phyloP scores from a whole-genome alignment of 2,888 invertebrate species.

The Prosapia bicincta region DNA sequence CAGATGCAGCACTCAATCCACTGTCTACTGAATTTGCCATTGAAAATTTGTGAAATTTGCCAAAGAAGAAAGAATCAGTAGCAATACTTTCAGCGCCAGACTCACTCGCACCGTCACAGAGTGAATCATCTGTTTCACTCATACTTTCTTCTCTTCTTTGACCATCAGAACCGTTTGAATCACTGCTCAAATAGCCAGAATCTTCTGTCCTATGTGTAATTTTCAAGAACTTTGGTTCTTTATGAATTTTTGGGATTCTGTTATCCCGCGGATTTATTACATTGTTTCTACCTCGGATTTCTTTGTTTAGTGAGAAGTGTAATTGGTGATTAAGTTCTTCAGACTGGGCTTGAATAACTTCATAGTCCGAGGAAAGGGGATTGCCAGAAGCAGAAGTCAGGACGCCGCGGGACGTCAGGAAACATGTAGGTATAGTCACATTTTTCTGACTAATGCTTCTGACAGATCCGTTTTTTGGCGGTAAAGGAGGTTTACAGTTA shows the following conservation, averaged over 20 bases:
- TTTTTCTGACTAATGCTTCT: conserved; percentile 57
- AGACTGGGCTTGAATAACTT: conserved; percentile 39
- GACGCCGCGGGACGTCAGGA: conserved; percentile 35
- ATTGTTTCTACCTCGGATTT: not conserved
- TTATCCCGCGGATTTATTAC: conserved; percentile 9
- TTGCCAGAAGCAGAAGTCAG: conserved; percentile 54
- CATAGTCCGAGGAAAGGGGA: conserved; percentile 52
- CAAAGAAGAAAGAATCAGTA: conserved; percentile 83
- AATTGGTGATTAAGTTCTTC: conserved; percentile 22
- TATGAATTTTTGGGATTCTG: conserved; percentile 9
- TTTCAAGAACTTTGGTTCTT: conserved; percentile 19
- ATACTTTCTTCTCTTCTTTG: conserved; percentile 53
- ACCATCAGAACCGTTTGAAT: conserved; percentile 54
- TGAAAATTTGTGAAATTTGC: conserved; percentile 59
- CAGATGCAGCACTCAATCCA: conserved; percentile 40
- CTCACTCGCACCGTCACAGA: conserved; percentile 77
- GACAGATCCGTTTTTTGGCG: conserved; percentile 40
- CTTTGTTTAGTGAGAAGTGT: conserved; percentile 18
- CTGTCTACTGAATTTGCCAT: conserved; percentile 46
- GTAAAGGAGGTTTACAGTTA: conserved; percentile 38
- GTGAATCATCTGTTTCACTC: conserved; percentile 75
- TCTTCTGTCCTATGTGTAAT: conserved; percentile 59
- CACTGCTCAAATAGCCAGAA: conserved; percentile 82
- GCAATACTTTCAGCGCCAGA: conserved; percentile 85
- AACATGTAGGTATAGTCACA: conserved; percentile 41